Percentiles rank a stretch among this genome's conserved stretches.
Conservation (phyloP, 2,888 invertebrate genomes). For the Dilophus febrilis region DNA sequence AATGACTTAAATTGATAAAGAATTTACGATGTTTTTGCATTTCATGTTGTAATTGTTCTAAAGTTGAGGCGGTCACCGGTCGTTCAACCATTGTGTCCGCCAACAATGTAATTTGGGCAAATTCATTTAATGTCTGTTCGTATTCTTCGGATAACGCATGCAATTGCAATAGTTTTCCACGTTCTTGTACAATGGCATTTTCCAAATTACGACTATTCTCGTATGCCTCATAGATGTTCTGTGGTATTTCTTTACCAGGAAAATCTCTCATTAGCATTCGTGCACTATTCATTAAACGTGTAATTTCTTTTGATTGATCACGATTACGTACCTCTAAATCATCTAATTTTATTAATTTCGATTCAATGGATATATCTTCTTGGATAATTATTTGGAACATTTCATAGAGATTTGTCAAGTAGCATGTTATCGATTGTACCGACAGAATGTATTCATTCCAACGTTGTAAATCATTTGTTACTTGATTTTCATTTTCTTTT, state of each 20-base stretch:
- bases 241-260: conserved; percentile 48
- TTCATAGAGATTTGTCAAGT: conserved; percentile 20
- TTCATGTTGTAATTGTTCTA: conserved; percentile 72
- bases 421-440: conserved; percentile 31
- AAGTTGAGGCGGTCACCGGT: conserved; percentile 53
- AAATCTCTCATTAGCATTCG: conserved; percentile 47
- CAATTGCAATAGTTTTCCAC: conserved; percentile 58
- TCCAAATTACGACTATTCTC: conserved; percentile 54
- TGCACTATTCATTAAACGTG: conserved; percentile 43
- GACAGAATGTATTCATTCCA: conserved; percentile 56
- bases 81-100: conserved; percentile 67
- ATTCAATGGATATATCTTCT: conserved; percentile 45
- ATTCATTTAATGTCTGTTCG: conserved; percentile 72
- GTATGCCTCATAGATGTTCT: conserved; percentile 44
- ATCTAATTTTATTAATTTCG: conserved; percentile 51
- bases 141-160: conserved; percentile 69
- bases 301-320: conserved; percentile 40
- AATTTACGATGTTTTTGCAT: conserved; percentile 80
- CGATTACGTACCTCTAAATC: conserved; percentile 48
- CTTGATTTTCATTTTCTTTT: conserved; percentile 37
- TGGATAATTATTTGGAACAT: conserved; percentile 18
- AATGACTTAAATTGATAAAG: conserved; percentile 75
- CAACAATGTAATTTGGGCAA: conserved; percentile 67
- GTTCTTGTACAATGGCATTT: conserved; percentile 48
- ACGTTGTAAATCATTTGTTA: conserved; percentile 42